phyloP scores from a whole-genome alignment of 2,888 invertebrate genomes.

The Agriotes lineatus region DNA sequence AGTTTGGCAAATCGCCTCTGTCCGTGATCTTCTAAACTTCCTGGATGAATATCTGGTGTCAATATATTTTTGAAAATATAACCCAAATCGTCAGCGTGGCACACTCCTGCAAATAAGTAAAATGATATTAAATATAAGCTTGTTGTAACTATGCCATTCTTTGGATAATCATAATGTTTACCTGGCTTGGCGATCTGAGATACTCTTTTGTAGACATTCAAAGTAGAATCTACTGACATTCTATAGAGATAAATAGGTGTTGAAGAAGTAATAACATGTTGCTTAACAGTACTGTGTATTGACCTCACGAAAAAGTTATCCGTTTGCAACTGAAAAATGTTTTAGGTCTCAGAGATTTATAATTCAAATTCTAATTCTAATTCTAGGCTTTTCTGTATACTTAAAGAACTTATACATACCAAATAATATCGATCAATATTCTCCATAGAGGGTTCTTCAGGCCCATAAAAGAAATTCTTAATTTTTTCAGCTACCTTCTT shows the following conservation, averaged over 20 bases:
- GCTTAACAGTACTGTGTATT: constrained; percentile 50
- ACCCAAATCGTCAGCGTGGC: constrained; percentile 55
- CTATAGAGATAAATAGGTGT: constrained; percentile 58
- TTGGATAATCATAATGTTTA: constrained; percentile 27
- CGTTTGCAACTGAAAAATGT: constrained; percentile 59
- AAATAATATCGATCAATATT: constrained; percentile 30
- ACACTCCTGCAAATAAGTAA: constrained; percentile 53
- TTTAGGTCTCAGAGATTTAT: no score
- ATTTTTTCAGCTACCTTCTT: constrained; percentile 46
- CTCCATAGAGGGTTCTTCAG: constrained; percentile 33
- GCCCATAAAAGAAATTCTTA: constrained; percentile 49
- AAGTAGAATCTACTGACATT: constrained; percentile 52
- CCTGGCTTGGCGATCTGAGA: constrained; percentile 51
- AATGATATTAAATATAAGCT: background rate
- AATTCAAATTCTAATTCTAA: no score
- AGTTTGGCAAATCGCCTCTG: constrained; percentile 50
- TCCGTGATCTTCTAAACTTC: constrained; percentile 49
- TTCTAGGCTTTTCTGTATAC: no score
- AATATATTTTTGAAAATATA: constrained; percentile 52
- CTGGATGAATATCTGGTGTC: constrained; percentile 42
- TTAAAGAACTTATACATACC: no score
- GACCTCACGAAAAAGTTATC: constrained; percentile 57
- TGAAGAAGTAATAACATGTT: constrained; percentile 51
- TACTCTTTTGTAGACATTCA: constrained; percentile 47
- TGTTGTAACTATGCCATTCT: background rate